These are phyloP conservation scores for Antitype chi DNA, from an alignment of 2,888 invertebrate species.

Conservation along the genomic window DNA sequence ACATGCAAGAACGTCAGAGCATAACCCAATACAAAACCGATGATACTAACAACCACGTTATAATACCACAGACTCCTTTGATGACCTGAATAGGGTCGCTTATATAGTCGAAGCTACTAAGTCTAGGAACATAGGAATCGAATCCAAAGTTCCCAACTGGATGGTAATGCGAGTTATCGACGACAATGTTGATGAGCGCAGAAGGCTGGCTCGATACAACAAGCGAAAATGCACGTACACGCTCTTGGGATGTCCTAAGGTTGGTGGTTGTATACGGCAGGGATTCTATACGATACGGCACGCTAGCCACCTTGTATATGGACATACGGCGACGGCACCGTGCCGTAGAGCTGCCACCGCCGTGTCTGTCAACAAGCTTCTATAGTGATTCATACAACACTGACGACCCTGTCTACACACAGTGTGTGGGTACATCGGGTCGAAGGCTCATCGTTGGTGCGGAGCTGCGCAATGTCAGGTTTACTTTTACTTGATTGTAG, in stretches of 20 bases:
- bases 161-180: slow-evolving; percentile 49
- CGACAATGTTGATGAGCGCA: neutral
- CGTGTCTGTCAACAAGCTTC: too few relatives aligned
- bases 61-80: slow-evolving; percentile 8
- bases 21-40: slow-evolving; percentile 18
- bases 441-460: too few relatives aligned
- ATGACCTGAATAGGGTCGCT: slow-evolving; percentile 21
- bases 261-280: rapidly evolving
- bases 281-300: too few relatives aligned
- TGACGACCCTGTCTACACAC: too few relatives aligned
- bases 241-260: neutral
- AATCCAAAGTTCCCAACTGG: slow-evolving; percentile 49
- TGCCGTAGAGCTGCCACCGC: too few relatives aligned
- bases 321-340: too few relatives aligned
- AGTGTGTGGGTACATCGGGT: too few relatives aligned
- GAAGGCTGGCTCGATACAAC: slow-evolving; percentile 1
- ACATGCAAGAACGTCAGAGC: neutral
- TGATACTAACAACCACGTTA: slow-evolving; percentile 6
- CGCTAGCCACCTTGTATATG: too few relatives aligned
- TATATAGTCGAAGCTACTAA: slow-evolving; percentile 23
- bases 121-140: slow-evolving; percentile 37
- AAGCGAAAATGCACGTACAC: neutral
- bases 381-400: too few relatives aligned
- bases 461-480: too few relatives aligned
- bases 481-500: neutral